Conservation (phyloP, 2,113 vertebrate species). For the Apus apus region DNA sequence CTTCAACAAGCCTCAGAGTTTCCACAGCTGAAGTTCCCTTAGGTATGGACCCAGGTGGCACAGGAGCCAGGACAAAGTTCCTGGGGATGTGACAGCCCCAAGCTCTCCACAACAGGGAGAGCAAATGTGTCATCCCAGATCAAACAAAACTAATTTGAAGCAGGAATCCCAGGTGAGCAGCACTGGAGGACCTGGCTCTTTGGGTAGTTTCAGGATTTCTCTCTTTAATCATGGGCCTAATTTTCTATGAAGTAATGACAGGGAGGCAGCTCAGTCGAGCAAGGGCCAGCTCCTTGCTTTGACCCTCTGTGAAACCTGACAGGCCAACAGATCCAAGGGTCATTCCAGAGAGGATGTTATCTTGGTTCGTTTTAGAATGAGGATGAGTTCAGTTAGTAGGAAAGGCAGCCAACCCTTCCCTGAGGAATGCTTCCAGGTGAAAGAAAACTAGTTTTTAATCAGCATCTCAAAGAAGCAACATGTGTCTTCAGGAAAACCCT, state of each 20-base stretch:
- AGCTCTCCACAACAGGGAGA: background rate
- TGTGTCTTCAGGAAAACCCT: background rate
- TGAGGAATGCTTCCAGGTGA: background rate
- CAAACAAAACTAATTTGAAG: background rate
- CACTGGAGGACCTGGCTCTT: background rate
- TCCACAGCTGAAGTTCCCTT: background rate
- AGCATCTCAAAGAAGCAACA: background rate
- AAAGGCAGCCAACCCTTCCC: background rate
- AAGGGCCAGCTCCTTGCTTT: background rate
- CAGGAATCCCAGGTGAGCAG: background rate
- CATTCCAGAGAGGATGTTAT: background rate
- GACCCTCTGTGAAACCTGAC: background rate
- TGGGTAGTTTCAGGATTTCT: background rate
- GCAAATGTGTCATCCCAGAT: rapidly evolving
- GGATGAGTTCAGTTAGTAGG: background rate
- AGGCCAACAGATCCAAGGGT: background rate
- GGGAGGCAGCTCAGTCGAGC: background rate
- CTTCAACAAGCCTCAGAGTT: background rate
- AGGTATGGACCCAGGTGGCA: background rate
- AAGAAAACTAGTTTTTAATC: background rate
- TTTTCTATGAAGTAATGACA: background rate
- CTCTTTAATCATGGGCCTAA: background rate
- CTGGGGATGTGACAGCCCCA: background rate
- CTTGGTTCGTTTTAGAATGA: background rate
- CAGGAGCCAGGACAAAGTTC: background rate